Base-by-base conservation (phyloP, 1,140 invertebrate genomes). In the Bombyx mandarina region DNA sequence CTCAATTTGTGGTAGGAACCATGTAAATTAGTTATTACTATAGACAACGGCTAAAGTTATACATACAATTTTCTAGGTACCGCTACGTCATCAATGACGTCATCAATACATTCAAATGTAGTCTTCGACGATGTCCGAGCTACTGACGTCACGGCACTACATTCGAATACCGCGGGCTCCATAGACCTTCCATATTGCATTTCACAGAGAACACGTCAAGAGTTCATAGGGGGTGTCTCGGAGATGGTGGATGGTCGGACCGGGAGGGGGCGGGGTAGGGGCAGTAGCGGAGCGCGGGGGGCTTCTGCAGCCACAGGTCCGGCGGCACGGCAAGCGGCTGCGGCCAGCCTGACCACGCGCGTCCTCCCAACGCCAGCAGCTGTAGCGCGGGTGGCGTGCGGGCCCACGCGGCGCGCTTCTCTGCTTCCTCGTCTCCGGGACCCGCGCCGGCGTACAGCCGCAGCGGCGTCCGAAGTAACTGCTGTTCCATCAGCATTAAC, bases 401-500 rank as follows among this genome's bases (percentile, higher is more conserved):
- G 49, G 76, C 87, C 85, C 79, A 88, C 2, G 72, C 86, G 45
- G 77, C 88, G 8, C 88, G 79, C 61, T 88, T 88, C 63, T 88
- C 86, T 1, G 82, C 88, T 45, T 88, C 79, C 10, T 86, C 80
- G 0, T 86, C 79, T 7, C 71, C 62, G 35, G 67, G 56, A 45
- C 48, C 35, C 2, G 67, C 60, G 0, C 73, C 69, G 0, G 88
- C 76, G 65, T 89, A 89, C 52, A 89, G 65, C 35, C 88, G 72
- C 8, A 89, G 65, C 9, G 88, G 88, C 6, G 86, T 86, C 7
- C 88, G 82, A 7, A 89, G 67, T 7, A 89, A 57, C 61, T 89
- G 88, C 57, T 89, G 88, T 61, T 88, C 88, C 88, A 88, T 88
- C 58, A 89, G 64, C 88, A 89, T 88, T 65, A 89, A 56, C 72